These are phyloP conservation scores for Alviniconcha strummeri DNA, from an alignment of 2,888 invertebrate species.

Conservation along the genomic window DNA sequence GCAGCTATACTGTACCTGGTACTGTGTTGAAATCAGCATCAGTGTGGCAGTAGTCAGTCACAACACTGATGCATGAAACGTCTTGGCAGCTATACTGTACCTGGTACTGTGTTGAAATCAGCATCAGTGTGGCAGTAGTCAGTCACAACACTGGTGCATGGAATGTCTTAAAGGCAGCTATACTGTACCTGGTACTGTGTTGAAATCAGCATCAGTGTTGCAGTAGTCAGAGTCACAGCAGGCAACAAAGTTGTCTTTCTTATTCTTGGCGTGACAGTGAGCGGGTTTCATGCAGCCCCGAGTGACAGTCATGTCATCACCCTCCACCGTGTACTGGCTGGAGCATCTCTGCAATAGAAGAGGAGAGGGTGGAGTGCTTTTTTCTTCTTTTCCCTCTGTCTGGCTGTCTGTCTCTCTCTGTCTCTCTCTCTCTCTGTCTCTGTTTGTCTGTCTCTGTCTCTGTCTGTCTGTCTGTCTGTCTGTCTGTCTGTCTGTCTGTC, in stretches of 20 bases:
- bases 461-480: no score
- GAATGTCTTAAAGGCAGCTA: no score
- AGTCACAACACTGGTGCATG: no score
- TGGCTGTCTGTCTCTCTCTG: no score
- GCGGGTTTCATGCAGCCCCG: conserved; percentile 26
- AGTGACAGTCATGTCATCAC: background rate
- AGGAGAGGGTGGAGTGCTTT: no score
- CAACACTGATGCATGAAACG: conserved; percentile 16
- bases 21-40: background rate
- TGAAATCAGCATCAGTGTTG: conserved; percentile 13
- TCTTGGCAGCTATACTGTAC: no score
- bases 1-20: background rate
- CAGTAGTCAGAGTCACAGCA: conserved; percentile 36
- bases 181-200: background rate
- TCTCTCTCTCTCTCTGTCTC: no score
- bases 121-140: no score
- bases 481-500: no score
- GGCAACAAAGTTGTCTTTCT: background rate
- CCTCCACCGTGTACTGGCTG: conserved; percentile 4
- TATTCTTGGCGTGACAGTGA: conserved; percentile 23
- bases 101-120: no score
- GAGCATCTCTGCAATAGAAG: background rate
- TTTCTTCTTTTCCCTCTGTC: no score
- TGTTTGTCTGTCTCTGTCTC: no score
- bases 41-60: conserved; percentile 32